Evolutionary conservation across 2,888 invertebrate genomes (phyloP), one percentile per base, ranked within the genome.

Genomic region (Cephus pulcher): DNA sequence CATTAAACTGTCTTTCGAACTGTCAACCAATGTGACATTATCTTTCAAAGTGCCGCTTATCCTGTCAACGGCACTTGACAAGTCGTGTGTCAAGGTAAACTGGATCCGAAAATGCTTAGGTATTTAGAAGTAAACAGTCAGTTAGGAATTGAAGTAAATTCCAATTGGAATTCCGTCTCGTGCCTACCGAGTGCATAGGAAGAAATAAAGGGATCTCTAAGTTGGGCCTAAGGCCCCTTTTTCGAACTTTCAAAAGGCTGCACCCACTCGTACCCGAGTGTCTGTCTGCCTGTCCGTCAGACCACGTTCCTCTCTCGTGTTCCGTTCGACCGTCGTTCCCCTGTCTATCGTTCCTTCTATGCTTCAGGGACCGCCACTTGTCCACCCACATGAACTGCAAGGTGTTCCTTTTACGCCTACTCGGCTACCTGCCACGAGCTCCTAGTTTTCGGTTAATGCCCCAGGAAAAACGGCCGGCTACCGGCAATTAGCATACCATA

Each of bases 321-420:
- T 56, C 23, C 56, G 56, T 56, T 56, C 56, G 56, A 23, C 15
- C 56, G 74, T 74, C 56, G 74, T 74, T 56, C 75, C 37, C 35
- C 15, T n/a, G 75, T 35, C 35, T 75, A 35, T 74, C 35, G 30
- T n/a, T 40, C 56, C 2, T 56, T 9, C 56, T 56, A 56, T 23
- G 71, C 33, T 12, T 4, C 32, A 32, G 33, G 71, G 4, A 15
- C 78, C 76, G 81, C 78, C 84, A 82, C 85, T 85, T 84, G 86
- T 85, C 86, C 86, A 80, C 85, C 85, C 83, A 80, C 84, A 77
- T 77, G 74, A 70, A 77, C 76, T 77, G 82, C 81, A 86, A 85
- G 86, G 85, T 85, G 84, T 78, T 79, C 71, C 75, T 76, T 69
- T 78, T 79, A 78, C 82, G 73, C 71, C 69, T 73, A 77, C 23